phyloP scores from a whole-genome alignment of 2,113 vertebrate genomes.

The Neolamprologus brichardi region DNA sequence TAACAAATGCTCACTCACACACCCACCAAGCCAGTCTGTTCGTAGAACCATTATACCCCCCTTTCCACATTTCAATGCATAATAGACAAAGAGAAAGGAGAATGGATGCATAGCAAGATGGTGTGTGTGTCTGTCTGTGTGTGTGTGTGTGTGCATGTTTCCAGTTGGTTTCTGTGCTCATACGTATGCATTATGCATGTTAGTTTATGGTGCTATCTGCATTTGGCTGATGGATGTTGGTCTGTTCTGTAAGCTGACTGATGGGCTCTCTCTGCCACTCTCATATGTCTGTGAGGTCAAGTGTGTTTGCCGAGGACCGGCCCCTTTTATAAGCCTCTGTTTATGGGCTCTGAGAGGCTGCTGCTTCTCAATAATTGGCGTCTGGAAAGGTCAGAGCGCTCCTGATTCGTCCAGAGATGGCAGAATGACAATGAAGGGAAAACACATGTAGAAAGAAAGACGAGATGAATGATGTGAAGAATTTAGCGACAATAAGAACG shows the following conservation, averaged over 20 bases:
- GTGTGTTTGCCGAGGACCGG: slow-evolving; percentile 38
- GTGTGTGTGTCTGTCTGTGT: background rate
- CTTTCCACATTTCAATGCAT: background rate
- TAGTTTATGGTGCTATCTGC: slow-evolving; percentile 18
- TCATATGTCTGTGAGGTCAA: slow-evolving; percentile 25
- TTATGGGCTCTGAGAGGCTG: slow-evolving; percentile 56
- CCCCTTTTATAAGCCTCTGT: slow-evolving; percentile 52
- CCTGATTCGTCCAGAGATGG: background rate
- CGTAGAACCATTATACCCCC: background rate
- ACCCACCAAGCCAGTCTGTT: slow-evolving; percentile 2
- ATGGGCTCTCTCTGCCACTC: slow-evolving; percentile 25
- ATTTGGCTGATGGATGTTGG: slow-evolving; percentile 32
- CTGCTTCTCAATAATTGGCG: slow-evolving; percentile 54
- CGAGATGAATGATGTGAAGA: background rate
- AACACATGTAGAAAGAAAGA: background rate
- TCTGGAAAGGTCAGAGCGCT: slow-evolving; percentile 43
- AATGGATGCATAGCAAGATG: slow-evolving; percentile 5
- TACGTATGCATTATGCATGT: slow-evolving; percentile 55
- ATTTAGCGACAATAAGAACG: background rate
- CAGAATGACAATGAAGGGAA: background rate
- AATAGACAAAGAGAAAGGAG: background rate
- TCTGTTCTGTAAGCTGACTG: slow-evolving; percentile 23
- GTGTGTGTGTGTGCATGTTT: background rate
- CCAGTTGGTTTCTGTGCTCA: slow-evolving; percentile 7
- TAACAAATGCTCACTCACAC: slow-evolving; percentile 42